These are phyloP conservation scores for Heloderma charlesbogerti DNA, from an alignment of 2,113 vertebrate species.

Conservation along the genomic window DNA sequence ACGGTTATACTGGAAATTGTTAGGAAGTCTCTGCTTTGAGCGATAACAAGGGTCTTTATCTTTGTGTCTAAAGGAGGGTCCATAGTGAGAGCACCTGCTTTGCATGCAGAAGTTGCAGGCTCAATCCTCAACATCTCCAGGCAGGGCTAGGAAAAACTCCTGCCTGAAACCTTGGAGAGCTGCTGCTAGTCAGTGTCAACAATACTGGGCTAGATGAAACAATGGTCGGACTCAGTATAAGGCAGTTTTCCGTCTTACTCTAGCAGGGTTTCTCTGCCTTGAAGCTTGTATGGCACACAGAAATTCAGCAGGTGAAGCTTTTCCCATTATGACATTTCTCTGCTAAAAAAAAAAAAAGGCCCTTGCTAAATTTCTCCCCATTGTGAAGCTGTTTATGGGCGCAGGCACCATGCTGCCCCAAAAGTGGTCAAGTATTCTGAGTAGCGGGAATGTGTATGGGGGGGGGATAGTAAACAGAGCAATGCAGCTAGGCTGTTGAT, in stretches of 20 bases:
- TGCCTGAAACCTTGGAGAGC: too few relatives aligned
- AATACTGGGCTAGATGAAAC: too few relatives aligned
- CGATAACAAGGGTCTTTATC: too few relatives aligned
- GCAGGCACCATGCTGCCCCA: too few relatives aligned
- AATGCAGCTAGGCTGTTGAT: neutral
- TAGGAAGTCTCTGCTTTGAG: neutral
- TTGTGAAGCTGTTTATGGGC: neutral
- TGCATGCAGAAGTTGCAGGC: too few relatives aligned
- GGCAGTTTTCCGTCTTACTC: neutral
- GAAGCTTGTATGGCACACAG: neutral
- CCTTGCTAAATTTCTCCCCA: neutral
- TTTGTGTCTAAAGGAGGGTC: too few relatives aligned
- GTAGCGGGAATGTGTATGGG: neutral
- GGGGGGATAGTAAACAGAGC: neutral
- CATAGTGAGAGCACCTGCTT: too few relatives aligned
- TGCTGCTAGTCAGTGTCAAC: too few relatives aligned
- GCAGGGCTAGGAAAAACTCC: too few relatives aligned
- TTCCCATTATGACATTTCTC: neutral
- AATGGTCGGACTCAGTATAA: too few relatives aligned
- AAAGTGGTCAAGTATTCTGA: neutral
- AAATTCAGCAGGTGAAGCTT: neutral
- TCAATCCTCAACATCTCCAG: too few relatives aligned
- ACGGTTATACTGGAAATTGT: too few relatives aligned
- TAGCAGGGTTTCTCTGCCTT: neutral
- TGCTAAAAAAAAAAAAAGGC: neutral